Conservation (phyloP, 2,113 vertebrate genomes). For the Pampusana beccarii region DNA sequence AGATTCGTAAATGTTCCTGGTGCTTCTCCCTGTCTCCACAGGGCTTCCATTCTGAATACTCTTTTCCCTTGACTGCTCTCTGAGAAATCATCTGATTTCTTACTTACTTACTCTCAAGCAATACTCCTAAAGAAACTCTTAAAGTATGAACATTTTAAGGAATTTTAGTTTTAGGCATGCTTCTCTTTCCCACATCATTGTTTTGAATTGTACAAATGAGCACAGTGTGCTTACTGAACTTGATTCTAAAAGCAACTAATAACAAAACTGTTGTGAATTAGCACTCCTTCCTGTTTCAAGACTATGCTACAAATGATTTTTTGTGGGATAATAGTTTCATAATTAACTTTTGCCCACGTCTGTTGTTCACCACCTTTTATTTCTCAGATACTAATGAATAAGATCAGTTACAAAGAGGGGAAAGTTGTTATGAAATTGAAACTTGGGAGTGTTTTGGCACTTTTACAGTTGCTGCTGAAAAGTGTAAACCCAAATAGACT, state of each 20-base stretch:
- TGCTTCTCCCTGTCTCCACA: background rate
- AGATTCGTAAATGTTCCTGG: background rate
- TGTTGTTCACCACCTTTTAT: conserved; percentile 20
- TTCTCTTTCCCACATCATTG: background rate
- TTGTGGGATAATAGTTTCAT: conserved; percentile 5
- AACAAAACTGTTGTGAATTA: background rate
- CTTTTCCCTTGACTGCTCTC: background rate
- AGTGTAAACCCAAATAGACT: conserved; percentile 35
- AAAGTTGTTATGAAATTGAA: conserved; percentile 43
- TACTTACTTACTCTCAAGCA: background rate
- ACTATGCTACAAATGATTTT: background rate
- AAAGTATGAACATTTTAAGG: background rate
- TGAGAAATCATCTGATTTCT: background rate
- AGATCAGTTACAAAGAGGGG: conserved; percentile 59
- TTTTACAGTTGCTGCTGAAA: conserved; percentile 51
- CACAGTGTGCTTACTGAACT: background rate
- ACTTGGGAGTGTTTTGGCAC: conserved; percentile 38
- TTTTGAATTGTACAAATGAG: background rate
- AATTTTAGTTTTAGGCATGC: background rate
- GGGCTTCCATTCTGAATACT: background rate
- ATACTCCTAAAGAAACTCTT: background rate
- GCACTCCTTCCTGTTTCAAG: background rate
- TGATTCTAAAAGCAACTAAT: background rate
- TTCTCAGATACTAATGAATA: conserved; percentile 42
- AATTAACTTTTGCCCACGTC: background rate